A percentile compares a stretch with the other conserved stretches of the same genome.
phyloP scores from a whole-genome alignment of 2,888 invertebrate genomes.

The Aphidius colemani region DNA sequence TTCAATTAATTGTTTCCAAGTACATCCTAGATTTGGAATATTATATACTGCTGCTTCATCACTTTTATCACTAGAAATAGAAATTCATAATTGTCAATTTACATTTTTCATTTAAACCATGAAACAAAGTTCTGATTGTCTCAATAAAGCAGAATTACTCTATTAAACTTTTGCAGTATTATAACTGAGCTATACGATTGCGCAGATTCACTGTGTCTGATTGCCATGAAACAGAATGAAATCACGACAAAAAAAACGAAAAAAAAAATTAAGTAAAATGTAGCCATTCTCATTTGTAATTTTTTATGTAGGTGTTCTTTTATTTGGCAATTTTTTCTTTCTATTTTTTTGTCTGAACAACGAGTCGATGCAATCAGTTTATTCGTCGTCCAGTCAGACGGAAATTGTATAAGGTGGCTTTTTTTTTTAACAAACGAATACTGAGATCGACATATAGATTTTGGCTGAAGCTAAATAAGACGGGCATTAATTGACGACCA shows the following conservation, averaged over 20 bases:
- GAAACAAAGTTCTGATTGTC: no score
- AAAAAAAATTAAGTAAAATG: neutral
- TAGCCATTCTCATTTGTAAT: neutral
- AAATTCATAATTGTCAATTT: no score
- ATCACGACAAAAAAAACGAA: conserved; percentile 7
- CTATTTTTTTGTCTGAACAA: conserved; percentile 9
- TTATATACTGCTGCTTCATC: conserved; percentile 43
- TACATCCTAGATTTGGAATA: conserved; percentile 41
- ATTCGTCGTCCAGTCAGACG: conserved; percentile 35
- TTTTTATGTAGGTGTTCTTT: neutral
- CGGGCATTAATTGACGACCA: neutral
- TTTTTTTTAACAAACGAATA: conserved; percentile 24
- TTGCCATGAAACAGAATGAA: neutral
- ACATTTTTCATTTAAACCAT: no score
- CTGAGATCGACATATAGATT: conserved; percentile 35
- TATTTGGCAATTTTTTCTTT: conserved; percentile 1
- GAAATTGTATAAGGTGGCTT: conserved; percentile 32
- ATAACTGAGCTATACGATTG: neutral
- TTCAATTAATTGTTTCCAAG: conserved; percentile 47
- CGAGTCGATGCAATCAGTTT: conserved; percentile 37
- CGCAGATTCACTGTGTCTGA: neutral
- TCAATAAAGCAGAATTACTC: no score
- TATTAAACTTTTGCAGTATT: neutral
- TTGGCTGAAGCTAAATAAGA: conserved; percentile 29
- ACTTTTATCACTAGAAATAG: conserved; percentile 26